Evolutionary conservation across 2,888 invertebrate species (phyloP).

Genomic region (Eristalis pertinax): DNA sequence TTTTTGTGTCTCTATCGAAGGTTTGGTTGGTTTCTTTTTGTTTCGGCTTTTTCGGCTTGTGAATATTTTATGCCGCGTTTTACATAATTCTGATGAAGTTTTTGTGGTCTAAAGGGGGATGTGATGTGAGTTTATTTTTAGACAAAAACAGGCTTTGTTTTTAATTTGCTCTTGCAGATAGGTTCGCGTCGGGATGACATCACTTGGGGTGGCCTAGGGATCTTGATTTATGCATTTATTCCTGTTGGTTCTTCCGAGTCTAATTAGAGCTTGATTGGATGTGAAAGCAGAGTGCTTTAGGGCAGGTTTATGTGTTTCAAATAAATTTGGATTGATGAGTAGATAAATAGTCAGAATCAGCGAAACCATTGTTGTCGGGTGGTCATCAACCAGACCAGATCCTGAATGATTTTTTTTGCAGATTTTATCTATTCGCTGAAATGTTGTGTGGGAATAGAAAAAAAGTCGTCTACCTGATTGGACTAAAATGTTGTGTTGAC

Average conservation of each 20-base stretch:
- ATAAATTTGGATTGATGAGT: neutral
- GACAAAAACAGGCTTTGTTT: neutral
- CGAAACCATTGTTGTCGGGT: neutral
- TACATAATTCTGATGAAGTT: slow-evolving; percentile 38
- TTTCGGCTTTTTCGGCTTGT: neutral
- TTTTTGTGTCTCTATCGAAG: slow-evolving; percentile 72
- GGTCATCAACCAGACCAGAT: neutral
- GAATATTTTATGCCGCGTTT: slow-evolving; percentile 31
- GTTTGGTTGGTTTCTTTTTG: slow-evolving; percentile 31
- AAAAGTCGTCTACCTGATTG: no score
- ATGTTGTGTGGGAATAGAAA: neutral
- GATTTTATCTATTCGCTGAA: neutral
- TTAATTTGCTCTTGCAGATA: neutral
- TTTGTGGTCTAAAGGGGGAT: slow-evolving; percentile 4
- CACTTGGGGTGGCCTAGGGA: neutral
- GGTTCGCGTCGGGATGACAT: neutral
- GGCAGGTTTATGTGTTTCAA: neutral
- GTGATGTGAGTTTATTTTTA: neutral
- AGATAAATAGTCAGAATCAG: neutral
- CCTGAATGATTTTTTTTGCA: neutral
- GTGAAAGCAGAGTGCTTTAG: neutral
- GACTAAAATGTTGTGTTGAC: no score
- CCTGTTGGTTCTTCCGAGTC: neutral
- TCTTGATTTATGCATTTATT: neutral
- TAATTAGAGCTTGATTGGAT: neutral